Percentiles rank a stretch among this genome's conserved stretches.
These are phyloP conservation scores for Psittacula cyanocephala DNA, from an alignment of 2,113 vertebrate species.

Conservation along the genomic window DNA sequence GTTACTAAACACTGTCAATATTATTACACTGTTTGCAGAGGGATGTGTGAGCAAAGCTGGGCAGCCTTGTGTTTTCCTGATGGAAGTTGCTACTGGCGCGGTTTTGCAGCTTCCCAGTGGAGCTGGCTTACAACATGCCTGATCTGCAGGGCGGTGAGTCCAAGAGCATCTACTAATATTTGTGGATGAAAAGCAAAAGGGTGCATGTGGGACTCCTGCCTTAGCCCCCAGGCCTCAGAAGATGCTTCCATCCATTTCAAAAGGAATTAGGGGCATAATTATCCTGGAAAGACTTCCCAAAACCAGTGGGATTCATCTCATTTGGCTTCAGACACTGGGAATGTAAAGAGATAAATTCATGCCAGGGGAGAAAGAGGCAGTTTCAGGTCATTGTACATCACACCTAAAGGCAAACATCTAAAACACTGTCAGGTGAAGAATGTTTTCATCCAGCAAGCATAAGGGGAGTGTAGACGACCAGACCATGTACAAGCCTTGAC, in stretches of 20 bases:
- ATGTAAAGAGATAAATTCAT: neutral
- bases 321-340: neutral
- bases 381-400: neutral
- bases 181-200: neutral
- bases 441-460: neutral
- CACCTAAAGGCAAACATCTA: neutral
- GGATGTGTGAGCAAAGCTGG: neutral
- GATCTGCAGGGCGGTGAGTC: neutral
- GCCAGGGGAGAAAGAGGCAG: neutral
- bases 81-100: neutral
- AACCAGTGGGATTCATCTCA: neutral
- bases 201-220: neutral
- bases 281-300: neutral
- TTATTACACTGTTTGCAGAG: neutral
- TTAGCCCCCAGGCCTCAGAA: neutral
- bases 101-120: neutral
- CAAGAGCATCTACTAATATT: neutral
- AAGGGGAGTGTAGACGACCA: neutral
- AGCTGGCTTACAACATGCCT: neutral
- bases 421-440: neutral
- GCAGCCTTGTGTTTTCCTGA: neutral
- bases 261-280: neutral
- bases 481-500: neutral
- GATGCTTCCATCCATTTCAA: neutral
- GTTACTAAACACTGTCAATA: neutral